Conservation (phyloP, 2,888 invertebrate species). For the Aromia moschata region DNA sequence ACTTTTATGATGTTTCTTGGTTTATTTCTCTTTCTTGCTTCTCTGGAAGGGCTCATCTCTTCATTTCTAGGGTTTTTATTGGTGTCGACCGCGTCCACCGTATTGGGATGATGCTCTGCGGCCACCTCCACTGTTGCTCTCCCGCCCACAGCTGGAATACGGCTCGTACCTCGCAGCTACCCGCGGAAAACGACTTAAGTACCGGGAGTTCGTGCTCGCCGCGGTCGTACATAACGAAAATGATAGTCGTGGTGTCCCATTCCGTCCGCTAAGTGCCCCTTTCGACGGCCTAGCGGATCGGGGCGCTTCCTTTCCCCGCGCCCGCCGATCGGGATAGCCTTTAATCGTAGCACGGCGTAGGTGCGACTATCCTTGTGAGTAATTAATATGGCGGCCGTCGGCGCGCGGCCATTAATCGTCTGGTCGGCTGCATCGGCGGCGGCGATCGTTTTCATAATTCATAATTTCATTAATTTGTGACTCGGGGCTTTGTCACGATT, state of each 20-base stretch:
- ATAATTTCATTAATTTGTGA: slow-evolving; percentile 66
- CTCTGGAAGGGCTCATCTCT: too few relatives aligned
- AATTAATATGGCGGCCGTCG: slow-evolving; percentile 36
- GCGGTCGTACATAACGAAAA: slow-evolving; percentile 21
- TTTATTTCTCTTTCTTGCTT: too few relatives aligned
- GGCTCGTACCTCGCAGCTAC: background rate
- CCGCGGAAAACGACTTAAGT: background rate
- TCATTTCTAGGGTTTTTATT: too few relatives aligned
- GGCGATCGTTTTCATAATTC: slow-evolving; percentile 66
- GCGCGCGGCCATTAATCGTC: slow-evolving; percentile 34
- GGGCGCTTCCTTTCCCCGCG: slow-evolving; percentile 36
- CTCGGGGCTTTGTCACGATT: slow-evolving; percentile 65
- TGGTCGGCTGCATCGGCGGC: slow-evolving; percentile 57
- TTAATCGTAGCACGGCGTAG: slow-evolving; percentile 45
- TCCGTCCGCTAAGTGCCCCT: slow-evolving; percentile 38
- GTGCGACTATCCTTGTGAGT: slow-evolving; percentile 42
- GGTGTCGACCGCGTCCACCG: too few relatives aligned
- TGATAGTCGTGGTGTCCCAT: slow-evolving; percentile 28
- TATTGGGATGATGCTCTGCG: too few relatives aligned
- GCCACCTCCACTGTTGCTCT: background rate
- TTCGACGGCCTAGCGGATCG: slow-evolving; percentile 38
- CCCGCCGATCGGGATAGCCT: slow-evolving; percentile 45
- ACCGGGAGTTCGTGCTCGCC: background rate
- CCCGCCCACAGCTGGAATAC: background rate
- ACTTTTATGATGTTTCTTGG: too few relatives aligned